Percentiles rank a stretch among this genome's conserved stretches.
These are phyloP conservation scores for Argyrosomus regius DNA, from an alignment of 2,797 vertebrate species.

Conservation along the genomic window DNA sequence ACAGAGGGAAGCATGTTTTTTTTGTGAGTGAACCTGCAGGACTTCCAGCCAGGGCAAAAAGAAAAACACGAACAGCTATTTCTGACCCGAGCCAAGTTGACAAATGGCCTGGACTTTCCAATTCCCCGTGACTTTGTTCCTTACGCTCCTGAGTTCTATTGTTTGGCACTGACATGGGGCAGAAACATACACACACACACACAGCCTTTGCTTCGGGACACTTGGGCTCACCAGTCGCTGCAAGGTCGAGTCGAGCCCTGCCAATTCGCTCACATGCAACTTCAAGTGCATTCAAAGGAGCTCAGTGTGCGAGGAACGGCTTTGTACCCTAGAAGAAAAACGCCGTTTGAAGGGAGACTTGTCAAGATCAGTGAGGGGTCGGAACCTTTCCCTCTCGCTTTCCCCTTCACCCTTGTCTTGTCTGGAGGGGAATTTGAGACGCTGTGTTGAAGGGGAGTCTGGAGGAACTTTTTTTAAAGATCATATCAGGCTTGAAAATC, in stretches of 20 bases:
- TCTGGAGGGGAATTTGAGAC: constrained; percentile 56
- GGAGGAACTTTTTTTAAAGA: constrained; percentile 33
- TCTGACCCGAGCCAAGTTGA: constrained; percentile 49
- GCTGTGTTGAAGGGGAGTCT: background rate
- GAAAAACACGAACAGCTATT: constrained; percentile 60
- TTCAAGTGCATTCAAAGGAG: constrained; percentile 53
- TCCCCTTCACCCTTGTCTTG: constrained; percentile 33
- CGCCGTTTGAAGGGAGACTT: constrained; percentile 50
- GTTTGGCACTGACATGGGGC: constrained; percentile 49
- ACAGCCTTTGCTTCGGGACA: constrained; percentile 42
- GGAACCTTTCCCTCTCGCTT: constrained; percentile 25
- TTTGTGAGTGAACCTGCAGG: constrained; percentile 46
- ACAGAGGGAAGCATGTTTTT: constrained; percentile 21
- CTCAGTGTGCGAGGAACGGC: constrained; percentile 3
- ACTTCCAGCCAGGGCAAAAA: constrained; percentile 48
- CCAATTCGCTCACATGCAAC: constrained; percentile 41
- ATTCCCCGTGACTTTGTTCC: constrained; percentile 48
- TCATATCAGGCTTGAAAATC: constrained; percentile 52
- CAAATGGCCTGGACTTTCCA: constrained; percentile 63
- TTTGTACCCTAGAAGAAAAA: constrained; percentile 44
- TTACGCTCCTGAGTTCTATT: constrained; percentile 46
- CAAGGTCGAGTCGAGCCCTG: constrained; percentile 19
- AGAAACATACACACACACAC: background rate
- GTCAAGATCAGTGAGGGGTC: constrained; percentile 60
- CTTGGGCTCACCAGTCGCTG: constrained; percentile 21